Percentiles rank a stretch among this genome's conserved stretches.
Conservation (phyloP, 2,888 invertebrate species). For the Troides oblongomaculatus region DNA sequence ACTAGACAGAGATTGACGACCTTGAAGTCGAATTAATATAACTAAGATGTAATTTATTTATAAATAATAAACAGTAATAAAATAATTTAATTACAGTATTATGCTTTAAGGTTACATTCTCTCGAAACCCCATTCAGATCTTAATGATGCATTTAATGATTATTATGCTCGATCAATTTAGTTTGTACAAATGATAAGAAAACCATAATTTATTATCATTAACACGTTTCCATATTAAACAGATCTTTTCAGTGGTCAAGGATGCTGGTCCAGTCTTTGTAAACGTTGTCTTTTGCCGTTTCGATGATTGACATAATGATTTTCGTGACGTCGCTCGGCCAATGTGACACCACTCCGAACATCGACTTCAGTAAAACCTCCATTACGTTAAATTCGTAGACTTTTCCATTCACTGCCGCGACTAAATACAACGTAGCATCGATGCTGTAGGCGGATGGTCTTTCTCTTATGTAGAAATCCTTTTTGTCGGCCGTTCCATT, state of each 20-base stretch:
- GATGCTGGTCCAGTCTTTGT: slow-evolving; percentile 30
- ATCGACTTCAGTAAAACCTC: slow-evolving; percentile 56
- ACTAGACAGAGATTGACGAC: too few species aligned
- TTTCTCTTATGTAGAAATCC: slow-evolving; percentile 50
- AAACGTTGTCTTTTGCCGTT: slow-evolving; percentile 43
- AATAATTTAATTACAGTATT: slow-evolving; percentile 19
- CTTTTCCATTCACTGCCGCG: slow-evolving; percentile 57
- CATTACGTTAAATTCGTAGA: slow-evolving; percentile 65
- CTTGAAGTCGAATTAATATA: too few species aligned
- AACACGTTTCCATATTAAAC: background rate
- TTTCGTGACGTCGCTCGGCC: slow-evolving; percentile 49
- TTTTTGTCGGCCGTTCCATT: slow-evolving; percentile 58
- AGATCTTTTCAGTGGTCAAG: slow-evolving; percentile 13
- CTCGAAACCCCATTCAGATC: background rate
- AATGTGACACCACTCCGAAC: slow-evolving; percentile 45
- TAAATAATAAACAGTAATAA: slow-evolving; percentile 10
- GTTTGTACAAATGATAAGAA: slow-evolving; percentile 13
- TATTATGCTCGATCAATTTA: slow-evolving; percentile 19
- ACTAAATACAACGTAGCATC: slow-evolving; percentile 61
- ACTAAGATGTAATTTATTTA: background rate
- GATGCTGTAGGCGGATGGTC: slow-evolving; percentile 55
- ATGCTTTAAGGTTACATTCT: slow-evolving; percentile 2
- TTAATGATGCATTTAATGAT: slow-evolving; percentile 14
- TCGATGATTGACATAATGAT: slow-evolving; percentile 57
- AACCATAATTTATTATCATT: background rate